Evolutionary conservation across 1,140 invertebrate genomes (phyloP), one percentile per base, ranked within the genome.

Genomic region (Meloidogyne hapla): DNA sequence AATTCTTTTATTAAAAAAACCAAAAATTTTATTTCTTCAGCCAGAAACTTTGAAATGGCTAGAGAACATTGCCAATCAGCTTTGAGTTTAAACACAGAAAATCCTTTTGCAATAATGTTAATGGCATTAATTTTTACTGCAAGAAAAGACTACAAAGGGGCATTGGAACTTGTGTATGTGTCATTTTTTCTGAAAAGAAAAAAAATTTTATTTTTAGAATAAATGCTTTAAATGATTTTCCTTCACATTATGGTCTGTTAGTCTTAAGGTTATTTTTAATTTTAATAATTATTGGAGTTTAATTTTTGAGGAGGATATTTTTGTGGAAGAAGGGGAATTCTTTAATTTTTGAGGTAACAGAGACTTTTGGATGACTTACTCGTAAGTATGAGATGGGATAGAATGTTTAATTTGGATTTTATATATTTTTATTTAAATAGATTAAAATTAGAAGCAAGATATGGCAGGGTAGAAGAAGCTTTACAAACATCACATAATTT

Each of bases 91-190:
- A 84, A 86, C 68, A 26, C 75, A 15, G 84, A 86, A 56, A 84
- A 86, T 18, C 82, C 83, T 2, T 77, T 79, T 4, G 82, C 85
- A 4, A 75, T 85, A 42, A 87, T 86, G 85, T 72, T 86, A 15
- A 74, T 86, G 68, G 84, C 85, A 12, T 56, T 86, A 18, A 45
- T 86, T 26, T 87, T 87, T 65, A 86, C 85, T 1, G 85, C 85
- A 40, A 77, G 79, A 18, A 74, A 81, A 15, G 85, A 86, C 62
- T 82, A 82, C 70, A 86, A 86, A 77, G 75, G 79, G 6, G 85
- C 85, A 12, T 76, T 86, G 13, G 75, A 84, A 42, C 62, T 86
- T 1, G 84, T 87, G 13, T 56, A 56, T 33, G 33, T 33, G n/a
- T 33, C 9, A 33, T 56, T 56, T 18, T 18, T 48, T 15, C 1